Evolutionary conservation across 30 jellyfish, hydroid and myxozoan genomes (phyloP).

Genomic region (Pelagia noctiluca): DNA sequence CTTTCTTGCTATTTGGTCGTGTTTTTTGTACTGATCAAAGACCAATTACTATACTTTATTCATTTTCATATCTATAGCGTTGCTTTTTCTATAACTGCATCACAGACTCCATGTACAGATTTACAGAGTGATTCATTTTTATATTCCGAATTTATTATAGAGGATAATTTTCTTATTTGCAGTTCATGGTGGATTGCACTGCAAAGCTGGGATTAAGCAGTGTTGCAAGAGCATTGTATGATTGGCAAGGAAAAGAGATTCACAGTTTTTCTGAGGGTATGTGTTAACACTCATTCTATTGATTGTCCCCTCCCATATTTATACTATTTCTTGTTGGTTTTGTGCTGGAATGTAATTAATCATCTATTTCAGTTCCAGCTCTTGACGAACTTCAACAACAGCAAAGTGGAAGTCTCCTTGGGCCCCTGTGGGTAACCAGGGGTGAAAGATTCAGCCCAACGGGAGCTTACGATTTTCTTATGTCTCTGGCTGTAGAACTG

Average conservation of each 20-base stretch:
- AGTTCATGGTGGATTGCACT: constrained; percentile 81
- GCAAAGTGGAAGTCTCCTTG: constrained; percentile 55
- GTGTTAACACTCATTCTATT: background rate
- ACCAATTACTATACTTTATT: too few species aligned
- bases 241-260: constrained; percentile 64
- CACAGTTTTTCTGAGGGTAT: constrained; percentile 68
- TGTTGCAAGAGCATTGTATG: constrained; percentile 72
- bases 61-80: too few species aligned
- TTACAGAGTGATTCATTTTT: too few species aligned
- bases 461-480: constrained; percentile 71
- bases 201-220: constrained; percentile 60
- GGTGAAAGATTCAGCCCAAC: constrained; percentile 90
- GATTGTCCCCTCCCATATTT: background rate
- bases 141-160: background rate
- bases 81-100: too few species aligned
- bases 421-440: constrained; percentile 92
- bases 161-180: background rate
- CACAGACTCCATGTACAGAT: too few species aligned
- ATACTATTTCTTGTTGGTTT: background rate
- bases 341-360: background rate
- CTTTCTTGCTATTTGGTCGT: too few species aligned
- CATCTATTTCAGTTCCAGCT: constrained; percentile 54
- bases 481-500: constrained; percentile 20
- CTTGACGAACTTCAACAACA: constrained; percentile 58
- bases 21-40: too few species aligned